These are phyloP conservation scores for Clivina fossor DNA, from an alignment of 2,888 invertebrate genomes.

Conservation along the genomic window DNA sequence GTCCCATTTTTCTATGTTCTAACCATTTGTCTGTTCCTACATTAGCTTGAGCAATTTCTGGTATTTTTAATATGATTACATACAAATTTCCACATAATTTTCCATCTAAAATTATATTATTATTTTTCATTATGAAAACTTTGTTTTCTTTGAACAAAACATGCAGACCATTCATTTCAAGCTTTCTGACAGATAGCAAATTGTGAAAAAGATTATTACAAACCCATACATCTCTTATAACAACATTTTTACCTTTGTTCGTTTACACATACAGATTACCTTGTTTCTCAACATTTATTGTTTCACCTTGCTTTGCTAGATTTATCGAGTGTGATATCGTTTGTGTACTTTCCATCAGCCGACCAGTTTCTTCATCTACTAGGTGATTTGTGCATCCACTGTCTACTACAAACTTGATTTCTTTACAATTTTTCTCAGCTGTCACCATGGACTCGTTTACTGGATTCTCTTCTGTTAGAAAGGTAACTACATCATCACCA, in stretches of 20 bases:
- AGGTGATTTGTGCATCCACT: conserved; percentile 41
- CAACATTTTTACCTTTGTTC: conserved; percentile 19
- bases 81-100: conserved; percentile 33
- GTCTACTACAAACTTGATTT: conserved; percentile 39
- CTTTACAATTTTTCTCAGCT: conserved; percentile 14
- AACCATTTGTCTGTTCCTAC: conserved; percentile 19
- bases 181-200: conserved; percentile 38
- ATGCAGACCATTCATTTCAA: conserved; percentile 36
- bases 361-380: conserved; percentile 30
- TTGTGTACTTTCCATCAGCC: conserved; percentile 33
- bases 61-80: conserved; percentile 9
- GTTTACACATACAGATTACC: conserved; percentile 37
- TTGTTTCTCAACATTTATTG: conserved; percentile 36
- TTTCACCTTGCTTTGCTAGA: conserved; percentile 39
- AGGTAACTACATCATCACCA: conserved; percentile 15
- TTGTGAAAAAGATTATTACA: conserved; percentile 38
- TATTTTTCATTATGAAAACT: conserved; percentile 32
- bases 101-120: conserved; percentile 25
- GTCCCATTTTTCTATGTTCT: conserved; percentile 41
- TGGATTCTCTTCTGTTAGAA: conserved; percentile 20
- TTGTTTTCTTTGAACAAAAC: conserved; percentile 35
- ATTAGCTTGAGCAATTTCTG: neutral
- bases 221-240: conserved; percentile 36
- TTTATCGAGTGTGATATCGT: conserved; percentile 36
- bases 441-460: conserved; percentile 16